Evolutionary conservation across 1,140 invertebrate genomes (phyloP).

Genomic region (Sycophila sp.): DNA sequence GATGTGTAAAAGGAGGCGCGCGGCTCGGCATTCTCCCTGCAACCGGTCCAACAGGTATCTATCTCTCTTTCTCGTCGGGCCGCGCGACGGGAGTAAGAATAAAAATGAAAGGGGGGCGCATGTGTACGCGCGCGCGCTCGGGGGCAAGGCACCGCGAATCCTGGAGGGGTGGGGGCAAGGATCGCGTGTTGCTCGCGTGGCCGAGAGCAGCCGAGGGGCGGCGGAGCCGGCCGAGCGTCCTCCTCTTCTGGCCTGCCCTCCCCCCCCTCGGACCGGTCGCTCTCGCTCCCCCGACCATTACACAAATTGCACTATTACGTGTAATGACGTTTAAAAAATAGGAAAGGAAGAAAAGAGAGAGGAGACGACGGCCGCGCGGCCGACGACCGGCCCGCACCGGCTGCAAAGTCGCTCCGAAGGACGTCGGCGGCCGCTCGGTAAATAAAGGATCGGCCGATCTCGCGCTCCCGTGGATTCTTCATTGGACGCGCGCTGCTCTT

Average conservation of each 20-base stretch:
- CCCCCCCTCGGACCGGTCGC: not conserved
- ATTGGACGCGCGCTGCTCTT: not conserved
- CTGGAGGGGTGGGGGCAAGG: too few relatives aligned
- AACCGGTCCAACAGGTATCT: slow-evolving; percentile 44
- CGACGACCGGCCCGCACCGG: not conserved
- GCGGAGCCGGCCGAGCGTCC: slow-evolving; percentile 48
- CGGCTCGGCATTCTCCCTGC: slow-evolving; percentile 10
- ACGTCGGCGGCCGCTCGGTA: not conserved
- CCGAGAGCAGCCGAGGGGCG: slow-evolving; percentile 48
- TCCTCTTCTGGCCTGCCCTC: not conserved
- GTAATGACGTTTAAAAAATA: slow-evolving; percentile 49
- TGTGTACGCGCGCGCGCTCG: too few relatives aligned
- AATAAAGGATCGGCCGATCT: slow-evolving; percentile 18
- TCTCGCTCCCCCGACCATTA: slow-evolving; percentile 43
- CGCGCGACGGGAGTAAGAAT: too few relatives aligned
- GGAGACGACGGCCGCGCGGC: not conserved
- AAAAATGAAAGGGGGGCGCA: too few relatives aligned
- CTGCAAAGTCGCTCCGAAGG: slow-evolving; percentile 17
- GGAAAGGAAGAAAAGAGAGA: not conserved
- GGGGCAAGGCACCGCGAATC: too few relatives aligned
- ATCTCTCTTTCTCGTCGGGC: not conserved
- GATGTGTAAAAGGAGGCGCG: not conserved
- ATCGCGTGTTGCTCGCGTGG: slow-evolving; percentile 63
- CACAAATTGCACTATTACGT: slow-evolving; percentile 57
- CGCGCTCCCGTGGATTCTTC: not conserved